Evolutionary conservation across 2,888 invertebrate genomes (phyloP), one percentile per base, ranked within the genome.

Genomic region (Eledone cirrhosa): DNA sequence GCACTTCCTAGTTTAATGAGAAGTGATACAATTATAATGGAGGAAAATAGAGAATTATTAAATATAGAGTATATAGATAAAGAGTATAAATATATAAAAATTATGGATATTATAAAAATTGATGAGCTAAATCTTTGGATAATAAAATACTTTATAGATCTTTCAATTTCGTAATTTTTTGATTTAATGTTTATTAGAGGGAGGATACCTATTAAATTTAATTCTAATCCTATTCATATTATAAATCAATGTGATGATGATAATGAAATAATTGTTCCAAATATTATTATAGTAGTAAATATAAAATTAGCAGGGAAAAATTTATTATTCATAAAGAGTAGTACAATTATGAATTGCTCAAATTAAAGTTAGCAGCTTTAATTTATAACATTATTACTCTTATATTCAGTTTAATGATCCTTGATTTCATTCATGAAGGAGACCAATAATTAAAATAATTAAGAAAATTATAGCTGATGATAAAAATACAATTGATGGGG

Each of bases 291-390:
- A 11, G 19, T 48, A 22, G 74, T 16, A 53, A 78, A 74, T 16
- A 78, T 31, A 78, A 78, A 78, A 24, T 33, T 53, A 48, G 29
- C 48, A 1, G 78, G 78, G 8, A 78, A 53, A 14, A 24, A 53
- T 47, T 67, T 65, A 78, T 48, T 48, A 72, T 59, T n/a, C 82
- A 81, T 81, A 82, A 81, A 81, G 77, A 78, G 77, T 77, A 76
- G 81, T 78, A 80, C 80, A 77, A 80, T 83, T 65, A 83, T 78
- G 81, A 85, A 82, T 79, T 72, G 78, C 80, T 81, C 82, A 77
- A 80, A 80, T 76, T 77, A 79, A 79, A 79, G 81, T 85, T 84
- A 84, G 83, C 83, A 81, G 81, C 82, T 80, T 80, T 80, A 78
- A 78, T 78, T 81, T 79, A 74, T 53, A 65, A 75, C 80, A n/a